Evolutionary conservation across 2,797 vertebrate genomes (phyloP).

Genomic region (Pseudomugil gertrudae): DNA sequence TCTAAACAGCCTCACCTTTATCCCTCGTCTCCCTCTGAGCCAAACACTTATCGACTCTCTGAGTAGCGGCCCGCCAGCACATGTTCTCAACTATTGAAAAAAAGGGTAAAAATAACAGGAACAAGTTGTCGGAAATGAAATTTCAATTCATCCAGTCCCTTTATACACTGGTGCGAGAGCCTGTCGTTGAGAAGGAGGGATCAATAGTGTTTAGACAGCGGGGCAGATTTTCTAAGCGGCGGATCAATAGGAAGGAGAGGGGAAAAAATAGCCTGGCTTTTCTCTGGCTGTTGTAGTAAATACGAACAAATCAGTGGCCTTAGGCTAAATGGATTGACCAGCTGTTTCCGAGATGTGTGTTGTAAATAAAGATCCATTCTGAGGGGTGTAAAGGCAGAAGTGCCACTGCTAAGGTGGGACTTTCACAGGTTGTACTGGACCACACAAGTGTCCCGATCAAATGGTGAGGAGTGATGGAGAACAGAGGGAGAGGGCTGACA

Average conservation of each 20-base stretch:
- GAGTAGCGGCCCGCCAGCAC: slow-evolving; percentile 72
- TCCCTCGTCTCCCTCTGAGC: slow-evolving; percentile 58
- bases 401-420: slow-evolving; percentile 58
- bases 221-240: slow-evolving; percentile 92
- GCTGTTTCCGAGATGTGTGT: slow-evolving; percentile 85
- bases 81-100: slow-evolving; percentile 79
- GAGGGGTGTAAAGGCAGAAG: slow-evolving; percentile 77
- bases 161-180: slow-evolving; percentile 88
- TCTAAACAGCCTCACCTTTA: slow-evolving; percentile 50
- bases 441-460: slow-evolving; percentile 48
- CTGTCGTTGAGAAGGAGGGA: slow-evolving; percentile 86
- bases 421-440: slow-evolving; percentile 48
- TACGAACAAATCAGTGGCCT: slow-evolving; percentile 91
- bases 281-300: slow-evolving; percentile 88
- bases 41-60: slow-evolving; percentile 78
- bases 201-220: slow-evolving; percentile 97
- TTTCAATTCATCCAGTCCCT: slow-evolving; percentile 94
- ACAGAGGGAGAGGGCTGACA: slow-evolving; percentile 15
- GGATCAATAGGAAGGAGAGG: slow-evolving; percentile 91
- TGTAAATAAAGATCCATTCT: slow-evolving; percentile 88
- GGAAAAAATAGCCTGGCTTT: slow-evolving; percentile 87
- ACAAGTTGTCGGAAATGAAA: slow-evolving; percentile 95
- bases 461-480: slow-evolving; percentile 27
- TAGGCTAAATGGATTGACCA: slow-evolving; percentile 92
- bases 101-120: slow-evolving; percentile 89